Base-by-base conservation (phyloP, 1,140 invertebrate species). In the Apocrypta bakeri region DNA sequence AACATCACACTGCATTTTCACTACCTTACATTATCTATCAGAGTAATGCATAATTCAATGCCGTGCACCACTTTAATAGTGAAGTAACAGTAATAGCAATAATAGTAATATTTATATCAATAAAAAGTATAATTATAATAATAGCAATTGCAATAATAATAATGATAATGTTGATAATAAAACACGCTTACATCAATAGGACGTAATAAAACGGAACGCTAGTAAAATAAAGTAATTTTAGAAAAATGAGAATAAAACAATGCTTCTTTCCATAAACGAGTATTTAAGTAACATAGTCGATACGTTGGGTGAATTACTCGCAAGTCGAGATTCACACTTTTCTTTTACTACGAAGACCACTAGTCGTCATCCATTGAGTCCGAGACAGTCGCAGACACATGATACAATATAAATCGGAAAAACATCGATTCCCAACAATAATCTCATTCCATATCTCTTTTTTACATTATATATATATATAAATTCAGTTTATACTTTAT, bases 211-310 rank as follows among this genome's bases (percentile, higher is more conserved):
- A 27, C 11, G 24, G 42, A 78, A 8, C 25, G 29, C 33, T 78
- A 78, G 40, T n/a, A 68, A 29, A 4, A 78, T 42, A 33, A 25
- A 24, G 68, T 72, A 33, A 40, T 40, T 27, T 29, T 12, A 66
- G 63, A 27, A 78, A 42, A 69, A 21, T 68, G 73, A 76, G 63
- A 75, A 64, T 68, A 79, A 80, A 66, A 83, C 25, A 85, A 63
- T n/a, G 29, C 37, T 75, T 73, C n/a, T n/a, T 68, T 75, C 25
- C 72, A 85, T 82, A 75, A 76, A 82, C 66, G 79, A 86, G 74
- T 85, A 85, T 84, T 87, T 88, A 88, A 87, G 87, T 87, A 88
- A 87, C 84, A 71, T 68, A 66, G 40, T 84, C 66, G 48, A 81
- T 81, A 85, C 56, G 72, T 83, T 85, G 84, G 78, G 72, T 33